These are phyloP conservation scores for Drosophila borborema DNA, from an alignment of 2,888 invertebrate genomes.

Conservation along the genomic window DNA sequence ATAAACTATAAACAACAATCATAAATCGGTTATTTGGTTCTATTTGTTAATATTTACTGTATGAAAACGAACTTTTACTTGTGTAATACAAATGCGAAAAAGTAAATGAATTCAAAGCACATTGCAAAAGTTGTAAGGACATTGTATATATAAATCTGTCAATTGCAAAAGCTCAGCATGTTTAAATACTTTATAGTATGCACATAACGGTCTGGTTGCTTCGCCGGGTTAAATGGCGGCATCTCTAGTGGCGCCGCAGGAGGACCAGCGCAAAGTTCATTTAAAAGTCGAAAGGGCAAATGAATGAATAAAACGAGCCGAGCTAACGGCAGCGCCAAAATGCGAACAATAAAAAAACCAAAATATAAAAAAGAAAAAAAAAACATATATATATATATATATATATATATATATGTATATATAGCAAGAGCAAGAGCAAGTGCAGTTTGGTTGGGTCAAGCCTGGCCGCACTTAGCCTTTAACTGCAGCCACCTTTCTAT, in stretches of 20 bases:
- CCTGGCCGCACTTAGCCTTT: conserved; percentile 38
- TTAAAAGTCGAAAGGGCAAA: conserved; percentile 79
- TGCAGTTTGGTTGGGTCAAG: conserved; percentile 48
- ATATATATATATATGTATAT: too few relatives aligned
- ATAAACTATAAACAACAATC: conserved; percentile 26
- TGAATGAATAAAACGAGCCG: conserved; percentile 67
- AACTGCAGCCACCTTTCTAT: conserved; percentile 13
- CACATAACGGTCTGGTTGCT: background rate
- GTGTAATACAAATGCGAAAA: conserved; percentile 22
- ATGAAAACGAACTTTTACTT: conserved; percentile 31
- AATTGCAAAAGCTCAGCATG: conserved; percentile 69
- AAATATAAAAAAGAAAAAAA: conserved; percentile 22
- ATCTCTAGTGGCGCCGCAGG: conserved; percentile 31
- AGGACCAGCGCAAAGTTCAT: conserved; percentile 68
- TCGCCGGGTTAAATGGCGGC: conserved; percentile 3
- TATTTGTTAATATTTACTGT: conserved; percentile 23
- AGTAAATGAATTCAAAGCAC: conserved; percentile 11
- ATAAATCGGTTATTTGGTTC: conserved; percentile 57
- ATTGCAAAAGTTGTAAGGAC: conserved; percentile 21
- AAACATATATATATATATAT: too few relatives aligned
- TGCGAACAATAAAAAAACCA: conserved; percentile 35
- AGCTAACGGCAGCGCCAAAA: conserved; percentile 42
- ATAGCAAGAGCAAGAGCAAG: conserved; percentile 5
- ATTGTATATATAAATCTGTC: conserved; percentile 69
- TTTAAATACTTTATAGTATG: conserved; percentile 54